These are phyloP conservation scores for Dryobota labecula DNA, from an alignment of 2,888 invertebrate genomes.

Conservation along the genomic window DNA sequence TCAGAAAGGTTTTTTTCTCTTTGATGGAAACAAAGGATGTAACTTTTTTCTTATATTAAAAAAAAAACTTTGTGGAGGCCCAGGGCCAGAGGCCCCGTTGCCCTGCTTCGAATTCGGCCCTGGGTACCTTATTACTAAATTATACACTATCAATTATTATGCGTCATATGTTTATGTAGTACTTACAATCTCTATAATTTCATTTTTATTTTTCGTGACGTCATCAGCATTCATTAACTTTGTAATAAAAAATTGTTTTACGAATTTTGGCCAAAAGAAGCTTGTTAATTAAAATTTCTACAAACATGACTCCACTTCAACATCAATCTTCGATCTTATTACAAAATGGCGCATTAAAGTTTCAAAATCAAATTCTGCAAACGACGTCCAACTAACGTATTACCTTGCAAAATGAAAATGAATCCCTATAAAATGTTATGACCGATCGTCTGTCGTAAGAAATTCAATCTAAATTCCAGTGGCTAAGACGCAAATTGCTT, in stretches of 20 bases:
- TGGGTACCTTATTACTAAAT: too few species aligned
- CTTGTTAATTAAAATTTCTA: neutral
- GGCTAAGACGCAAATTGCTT: slow-evolving; percentile 52
- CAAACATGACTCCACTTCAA: neutral
- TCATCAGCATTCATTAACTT: too few species aligned
- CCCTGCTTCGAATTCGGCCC: too few species aligned
- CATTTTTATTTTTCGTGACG: neutral
- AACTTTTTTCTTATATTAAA: too few species aligned
- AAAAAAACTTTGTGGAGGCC: too few species aligned
- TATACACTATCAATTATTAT: too few species aligned
- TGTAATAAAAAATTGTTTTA: neutral
- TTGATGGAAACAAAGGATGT: too few species aligned
- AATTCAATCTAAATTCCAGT: slow-evolving; percentile 56
- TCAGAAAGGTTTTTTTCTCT: too few species aligned
- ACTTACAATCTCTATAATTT: too few species aligned
- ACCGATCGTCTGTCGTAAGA: slow-evolving; percentile 37
- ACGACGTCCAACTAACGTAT: slow-evolving; percentile 35
- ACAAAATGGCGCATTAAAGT: slow-evolving; percentile 15
- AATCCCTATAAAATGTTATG: slow-evolving; percentile 54
- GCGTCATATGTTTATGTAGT: too few species aligned
- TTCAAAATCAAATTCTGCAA: slow-evolving; percentile 30
- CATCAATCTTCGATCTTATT: slow-evolving; percentile 11
- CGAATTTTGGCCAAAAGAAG: neutral
- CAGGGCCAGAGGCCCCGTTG: too few species aligned
- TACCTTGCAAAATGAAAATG: slow-evolving; percentile 50